Percentiles rank a stretch among this genome's conserved stretches.
Evolutionary conservation across 2,113 vertebrate genomes (phyloP).

Genomic region (Crotalus horridus): DNA sequence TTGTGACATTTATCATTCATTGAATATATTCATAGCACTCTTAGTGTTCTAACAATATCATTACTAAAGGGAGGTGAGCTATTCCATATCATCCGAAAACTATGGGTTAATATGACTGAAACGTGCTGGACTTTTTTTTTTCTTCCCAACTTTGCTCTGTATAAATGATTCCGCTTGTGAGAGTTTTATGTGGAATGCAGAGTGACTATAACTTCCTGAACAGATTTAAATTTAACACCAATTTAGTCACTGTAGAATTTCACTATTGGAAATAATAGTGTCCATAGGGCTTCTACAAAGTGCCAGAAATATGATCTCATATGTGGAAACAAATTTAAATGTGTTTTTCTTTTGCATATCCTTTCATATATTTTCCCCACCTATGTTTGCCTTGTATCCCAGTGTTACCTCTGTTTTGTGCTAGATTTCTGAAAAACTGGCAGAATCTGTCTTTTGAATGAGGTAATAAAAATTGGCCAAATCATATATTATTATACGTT

Average conservation of each 20-base stretch:
- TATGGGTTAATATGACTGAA: conserved; percentile 49
- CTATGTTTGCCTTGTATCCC: conserved; percentile 63
- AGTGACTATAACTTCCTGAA: conserved; percentile 81
- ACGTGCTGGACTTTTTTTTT: conserved; percentile 69
- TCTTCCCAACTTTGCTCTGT: conserved; percentile 73
- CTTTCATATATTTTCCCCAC: conserved; percentile 58
- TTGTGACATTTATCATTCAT: conserved; percentile 47
- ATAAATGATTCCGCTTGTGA: conserved; percentile 75
- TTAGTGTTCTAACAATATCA: conserved; percentile 35
- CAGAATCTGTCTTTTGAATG: conserved; percentile 31
- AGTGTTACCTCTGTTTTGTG: conserved; percentile 48
- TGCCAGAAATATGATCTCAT: conserved; percentile 81
- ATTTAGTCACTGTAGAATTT: conserved; percentile 72
- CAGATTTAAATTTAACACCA: conserved; percentile 78
- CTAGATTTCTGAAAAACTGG: conserved; percentile 46
- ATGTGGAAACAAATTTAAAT: conserved; percentile 76
- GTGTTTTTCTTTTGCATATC: conserved; percentile 67
- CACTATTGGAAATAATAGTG: conserved; percentile 73
- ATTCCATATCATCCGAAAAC: conserved; percentile 53
- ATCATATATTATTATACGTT: conserved; percentile 30
- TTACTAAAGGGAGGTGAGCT: conserved; percentile 58
- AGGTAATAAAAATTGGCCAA: conserved; percentile 43
- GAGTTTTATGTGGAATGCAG: conserved; percentile 69
- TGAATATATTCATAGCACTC: conserved; percentile 49
- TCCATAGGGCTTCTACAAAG: conserved; percentile 77